Evolutionary conservation across 2,888 invertebrate species (phyloP).

Genomic region (Tineola bisselliella): DNA sequence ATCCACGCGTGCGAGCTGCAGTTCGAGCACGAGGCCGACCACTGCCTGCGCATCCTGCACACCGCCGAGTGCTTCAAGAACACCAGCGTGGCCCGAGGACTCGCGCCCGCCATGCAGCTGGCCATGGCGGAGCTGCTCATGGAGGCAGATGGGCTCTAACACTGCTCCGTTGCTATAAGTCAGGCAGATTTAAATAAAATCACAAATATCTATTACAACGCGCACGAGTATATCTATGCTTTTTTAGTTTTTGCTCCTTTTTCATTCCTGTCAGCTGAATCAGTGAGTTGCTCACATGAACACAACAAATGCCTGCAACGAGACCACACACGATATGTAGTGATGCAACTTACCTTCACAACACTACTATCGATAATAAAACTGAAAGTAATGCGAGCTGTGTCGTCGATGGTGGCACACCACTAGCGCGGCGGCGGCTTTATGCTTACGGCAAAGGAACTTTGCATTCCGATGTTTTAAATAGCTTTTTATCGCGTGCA

Average conservation of each 20-base stretch:
- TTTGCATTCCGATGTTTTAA: not conserved
- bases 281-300: no score
- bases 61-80: conserved; percentile 49
- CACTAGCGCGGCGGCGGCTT: no score
- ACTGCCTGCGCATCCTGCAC: conserved; percentile 50
- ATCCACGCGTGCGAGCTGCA: conserved; percentile 43
- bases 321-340: no score
- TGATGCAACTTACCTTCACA: no score
- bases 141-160: conserved; percentile 31
- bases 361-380: no score
- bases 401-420: no score
- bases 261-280: no score
- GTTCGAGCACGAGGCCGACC: conserved; percentile 35
- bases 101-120: conserved; percentile 47
- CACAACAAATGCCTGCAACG: no score
- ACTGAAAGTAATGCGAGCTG: no score
- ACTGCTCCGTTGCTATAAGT: not conserved
- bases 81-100: conserved; percentile 28
- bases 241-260: no score
- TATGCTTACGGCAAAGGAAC: not conserved
- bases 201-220: no score
- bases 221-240: no score
- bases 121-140: conserved; percentile 50
- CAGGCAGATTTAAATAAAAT: not conserved
- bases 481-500: not conserved